phyloP scores from a whole-genome alignment of 2,797 vertebrate species.

The Malurus leucopterus region DNA sequence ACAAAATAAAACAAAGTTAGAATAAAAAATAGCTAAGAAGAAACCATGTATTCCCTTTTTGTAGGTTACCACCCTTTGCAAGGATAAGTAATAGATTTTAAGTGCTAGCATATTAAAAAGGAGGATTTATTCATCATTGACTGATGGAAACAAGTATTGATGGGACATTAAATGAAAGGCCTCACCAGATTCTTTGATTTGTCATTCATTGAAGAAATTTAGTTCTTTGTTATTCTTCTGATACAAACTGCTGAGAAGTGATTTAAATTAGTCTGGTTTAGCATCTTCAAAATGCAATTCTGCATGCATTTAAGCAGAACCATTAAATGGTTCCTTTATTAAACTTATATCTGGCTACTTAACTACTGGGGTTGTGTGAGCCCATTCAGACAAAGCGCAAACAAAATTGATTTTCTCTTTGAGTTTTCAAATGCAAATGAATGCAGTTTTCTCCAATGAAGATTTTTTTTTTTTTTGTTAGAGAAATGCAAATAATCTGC shows the following conservation, averaged over 20 bases:
- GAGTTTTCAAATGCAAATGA: background rate
- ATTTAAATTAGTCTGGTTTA: slow-evolving; percentile 1
- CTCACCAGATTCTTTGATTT: background rate
- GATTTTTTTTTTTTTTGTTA: background rate
- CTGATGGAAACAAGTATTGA: slow-evolving; percentile 13
- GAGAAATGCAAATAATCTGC: background rate
- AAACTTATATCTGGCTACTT: background rate
- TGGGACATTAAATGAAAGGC: background rate
- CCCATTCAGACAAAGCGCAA: background rate
- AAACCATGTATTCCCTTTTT: background rate
- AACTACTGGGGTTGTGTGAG: background rate
- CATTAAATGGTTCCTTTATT: slow-evolving; percentile 1
- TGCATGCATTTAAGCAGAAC: background rate
- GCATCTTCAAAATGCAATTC: slow-evolving; percentile 4
- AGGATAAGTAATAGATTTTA: background rate
- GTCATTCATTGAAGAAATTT: slow-evolving; percentile 18
- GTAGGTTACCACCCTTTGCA: background rate
- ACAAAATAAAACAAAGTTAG: background rate
- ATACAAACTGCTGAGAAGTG: background rate
- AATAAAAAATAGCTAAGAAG: background rate
- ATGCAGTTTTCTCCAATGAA: background rate
- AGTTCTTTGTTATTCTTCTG: slow-evolving; percentile 9
- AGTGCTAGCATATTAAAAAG: slow-evolving; percentile 6
- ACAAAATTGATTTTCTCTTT: background rate
- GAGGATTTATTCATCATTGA: background rate